These are phyloP conservation scores for Onychostruthus taczanowskii DNA, from an alignment of 2,113 vertebrate species.

Conservation along the genomic window DNA sequence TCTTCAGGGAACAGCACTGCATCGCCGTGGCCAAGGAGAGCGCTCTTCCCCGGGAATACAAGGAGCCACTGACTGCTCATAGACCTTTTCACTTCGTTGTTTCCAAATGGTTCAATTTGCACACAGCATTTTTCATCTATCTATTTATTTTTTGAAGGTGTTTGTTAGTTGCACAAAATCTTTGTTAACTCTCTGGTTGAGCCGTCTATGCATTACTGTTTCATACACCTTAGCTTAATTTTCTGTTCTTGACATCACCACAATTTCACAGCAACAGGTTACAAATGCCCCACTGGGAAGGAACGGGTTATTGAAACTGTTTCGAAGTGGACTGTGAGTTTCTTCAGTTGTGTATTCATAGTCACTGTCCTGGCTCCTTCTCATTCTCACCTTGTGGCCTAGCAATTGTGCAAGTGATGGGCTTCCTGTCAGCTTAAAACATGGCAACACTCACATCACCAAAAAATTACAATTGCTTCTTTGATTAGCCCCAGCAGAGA, in stretches of 20 bases:
- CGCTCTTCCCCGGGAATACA: not conserved
- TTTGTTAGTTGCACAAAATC: not conserved
- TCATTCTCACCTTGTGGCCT: not conserved
- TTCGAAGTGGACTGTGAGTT: not conserved
- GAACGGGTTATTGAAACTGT: not conserved
- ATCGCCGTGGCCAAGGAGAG: not conserved
- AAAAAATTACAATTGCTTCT: constrained; percentile 15
- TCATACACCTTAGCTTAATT: not conserved
- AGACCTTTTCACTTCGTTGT: not conserved
- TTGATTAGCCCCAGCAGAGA: not conserved
- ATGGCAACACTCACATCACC: not conserved
- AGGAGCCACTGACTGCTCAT: not conserved
- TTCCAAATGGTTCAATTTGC: not conserved
- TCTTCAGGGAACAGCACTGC: not conserved
- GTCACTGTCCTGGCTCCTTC: not conserved
- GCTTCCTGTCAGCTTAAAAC: not conserved
- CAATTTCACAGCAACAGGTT: not conserved
- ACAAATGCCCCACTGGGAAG: not conserved
- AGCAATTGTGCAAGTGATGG: not conserved
- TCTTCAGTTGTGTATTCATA: not conserved
- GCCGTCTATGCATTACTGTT: not conserved
- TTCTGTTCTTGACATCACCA: not conserved
- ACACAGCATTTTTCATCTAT: not conserved
- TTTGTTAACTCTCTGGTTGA: not conserved
- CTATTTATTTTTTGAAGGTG: not conserved